Conservation (phyloP, 2,113 vertebrate genomes). For the Pipa parva region DNA sequence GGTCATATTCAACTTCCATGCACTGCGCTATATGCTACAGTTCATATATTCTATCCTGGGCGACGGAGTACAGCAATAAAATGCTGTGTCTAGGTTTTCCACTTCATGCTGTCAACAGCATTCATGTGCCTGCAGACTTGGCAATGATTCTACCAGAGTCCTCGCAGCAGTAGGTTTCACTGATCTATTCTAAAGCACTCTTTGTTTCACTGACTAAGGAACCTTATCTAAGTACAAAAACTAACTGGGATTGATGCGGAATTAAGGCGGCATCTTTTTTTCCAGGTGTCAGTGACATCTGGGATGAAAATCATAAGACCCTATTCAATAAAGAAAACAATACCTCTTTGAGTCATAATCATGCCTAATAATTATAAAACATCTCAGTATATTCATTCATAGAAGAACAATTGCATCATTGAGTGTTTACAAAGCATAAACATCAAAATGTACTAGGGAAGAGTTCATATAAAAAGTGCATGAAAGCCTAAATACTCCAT, state of each 20-base stretch:
- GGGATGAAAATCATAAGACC: background rate
- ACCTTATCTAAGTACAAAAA: background rate
- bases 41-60: background rate
- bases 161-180: conserved; percentile 13
- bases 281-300: background rate
- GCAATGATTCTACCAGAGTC: conserved; percentile 23
- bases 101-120: conserved; percentile 26
- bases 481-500: too few species aligned
- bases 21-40: conserved; percentile 5
- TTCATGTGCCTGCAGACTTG: conserved; percentile 21
- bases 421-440: too few species aligned
- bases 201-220: conserved; percentile 1
- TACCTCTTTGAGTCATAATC: background rate
- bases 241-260: background rate
- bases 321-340: background rate
- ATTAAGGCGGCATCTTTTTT: background rate
- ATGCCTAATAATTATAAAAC: background rate
- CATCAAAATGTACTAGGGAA: too few species aligned
- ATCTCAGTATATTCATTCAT: background rate
- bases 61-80: conserved; percentile 16
- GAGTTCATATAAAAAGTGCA: too few species aligned
- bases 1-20: background rate
- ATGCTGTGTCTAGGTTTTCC: conserved; percentile 12
- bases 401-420: background rate
- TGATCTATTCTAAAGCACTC: conserved; percentile 12